Base-by-base conservation (phyloP, 2,797 vertebrate species). In the Sebastolobus altivelis region DNA sequence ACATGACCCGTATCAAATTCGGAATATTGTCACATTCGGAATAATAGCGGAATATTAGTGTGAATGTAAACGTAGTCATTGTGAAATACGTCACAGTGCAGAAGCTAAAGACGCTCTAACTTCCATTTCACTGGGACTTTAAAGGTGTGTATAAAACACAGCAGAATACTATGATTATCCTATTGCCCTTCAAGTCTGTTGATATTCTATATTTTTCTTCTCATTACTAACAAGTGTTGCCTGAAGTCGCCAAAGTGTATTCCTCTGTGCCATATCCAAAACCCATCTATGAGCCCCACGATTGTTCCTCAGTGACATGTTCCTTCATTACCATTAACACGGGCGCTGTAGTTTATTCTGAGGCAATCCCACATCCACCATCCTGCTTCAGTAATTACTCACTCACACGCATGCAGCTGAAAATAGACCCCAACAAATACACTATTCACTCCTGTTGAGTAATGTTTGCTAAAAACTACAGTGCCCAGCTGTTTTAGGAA, bases 331-430 rank as follows among this genome's bases (percentile, higher is more conserved):
- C 54, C 49, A 62, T 40, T 61, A 65, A 56, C 66, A 61, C 3
- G 1, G 65, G 58, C 61, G 18, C 46, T 80, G 20, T 58, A 65
- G 61, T 84, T 83, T 87, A 74, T 82, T 82, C 80, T 67, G 40
- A 75, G 60, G 37, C 72, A 65, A 52, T 58, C 55, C 37, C 75
- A 67, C 54, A 54, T 27, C 29, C 63, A 9, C 59, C 29, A 61
- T 74, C 25, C 37, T 72, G 49, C 68, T 71, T 59, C 49, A 38
- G 78, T 83, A 73, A 83, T 72, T 83, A 72, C 65, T 65, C 52
- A 43, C 49, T 49, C 31, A 27, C 3, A 10, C 37, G n/a, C 8
- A 3, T 38, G 20, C 58, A 54, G 49, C 79, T 82, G 56, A 78
- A 83, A 82, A 78, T 55, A 71, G 66, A 55, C 29, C 37, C 16